A percentile compares a stretch with the other conserved stretches of the same genome.
These are phyloP conservation scores for Zenarchopterus dispar DNA, from an alignment of 2,797 vertebrate species.

Conservation along the genomic window DNA sequence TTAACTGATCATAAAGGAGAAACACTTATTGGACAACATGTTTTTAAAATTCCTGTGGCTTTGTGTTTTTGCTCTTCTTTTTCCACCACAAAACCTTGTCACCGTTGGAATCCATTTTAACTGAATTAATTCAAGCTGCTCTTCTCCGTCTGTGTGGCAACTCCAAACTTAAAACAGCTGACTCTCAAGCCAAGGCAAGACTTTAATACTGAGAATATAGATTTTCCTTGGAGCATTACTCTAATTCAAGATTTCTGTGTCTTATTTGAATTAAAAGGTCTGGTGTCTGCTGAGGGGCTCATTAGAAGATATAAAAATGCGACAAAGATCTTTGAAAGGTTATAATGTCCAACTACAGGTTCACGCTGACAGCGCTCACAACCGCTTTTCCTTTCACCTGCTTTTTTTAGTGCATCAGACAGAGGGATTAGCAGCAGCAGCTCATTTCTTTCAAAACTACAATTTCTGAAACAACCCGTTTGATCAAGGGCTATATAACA, in stretches of 20 bases:
- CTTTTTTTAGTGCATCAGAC: no score
- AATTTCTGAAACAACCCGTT: no score
- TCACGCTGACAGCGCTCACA: no score
- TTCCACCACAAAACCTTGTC: constrained; percentile 18
- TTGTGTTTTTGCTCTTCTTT: constrained; percentile 12
- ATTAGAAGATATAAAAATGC: no score
- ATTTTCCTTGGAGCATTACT: neutral
- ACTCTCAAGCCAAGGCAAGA: constrained; percentile 29
- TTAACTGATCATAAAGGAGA: neutral
- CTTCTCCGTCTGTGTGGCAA: constrained; percentile 24
- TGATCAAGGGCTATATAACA: no score
- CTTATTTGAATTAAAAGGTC: neutral
- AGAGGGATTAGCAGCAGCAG: no score
- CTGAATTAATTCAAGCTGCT: constrained; percentile 52
- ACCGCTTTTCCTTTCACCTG: no score
- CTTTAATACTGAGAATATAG: neutral
- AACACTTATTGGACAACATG: constrained; percentile 25
- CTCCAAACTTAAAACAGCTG: constrained; percentile 34
- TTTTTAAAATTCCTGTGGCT: constrained; percentile 39
- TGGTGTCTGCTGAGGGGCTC: neutral
- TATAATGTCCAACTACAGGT: no score
- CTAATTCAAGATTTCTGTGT: neutral
- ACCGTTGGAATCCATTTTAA: constrained; percentile 39
- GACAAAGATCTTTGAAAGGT: no score
- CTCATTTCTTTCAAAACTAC: no score